phyloP scores from a whole-genome alignment of 2,888 invertebrate genomes.

The Bombyx huttoni region DNA sequence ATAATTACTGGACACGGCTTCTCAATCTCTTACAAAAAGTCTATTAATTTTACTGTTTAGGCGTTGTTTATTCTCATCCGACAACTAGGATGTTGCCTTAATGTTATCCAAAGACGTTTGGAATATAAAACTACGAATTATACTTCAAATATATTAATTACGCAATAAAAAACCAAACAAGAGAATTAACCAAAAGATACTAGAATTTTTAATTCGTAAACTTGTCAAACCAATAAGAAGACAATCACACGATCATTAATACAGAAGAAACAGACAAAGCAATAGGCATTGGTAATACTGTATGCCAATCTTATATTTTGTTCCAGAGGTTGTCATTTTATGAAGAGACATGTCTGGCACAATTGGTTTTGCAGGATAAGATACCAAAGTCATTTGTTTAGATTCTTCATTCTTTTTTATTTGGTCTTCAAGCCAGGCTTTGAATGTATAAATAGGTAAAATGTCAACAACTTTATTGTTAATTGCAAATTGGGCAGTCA shows the following conservation, averaged over 20 bases:
- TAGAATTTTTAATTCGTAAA: too few species aligned
- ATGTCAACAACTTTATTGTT: constrained; percentile 43
- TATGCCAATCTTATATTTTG: neutral
- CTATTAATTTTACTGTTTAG: too few species aligned
- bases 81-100: too few species aligned
- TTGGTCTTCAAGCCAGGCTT: constrained; percentile 50
- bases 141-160: too few species aligned
- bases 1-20: too few species aligned
- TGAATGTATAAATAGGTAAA: constrained; percentile 45
- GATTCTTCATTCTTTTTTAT: constrained; percentile 41
- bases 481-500: constrained; percentile 37
- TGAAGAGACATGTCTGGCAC: constrained; percentile 11
- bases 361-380: constrained; percentile 32
- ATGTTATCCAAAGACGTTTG: too few species aligned
- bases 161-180: too few species aligned
- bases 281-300: neutral
- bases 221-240: too few species aligned
- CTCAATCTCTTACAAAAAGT: too few species aligned
- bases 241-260: neutral
- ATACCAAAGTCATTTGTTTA: constrained; percentile 19
- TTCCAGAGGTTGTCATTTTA: constrained; percentile 14
- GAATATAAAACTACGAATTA: too few species aligned
- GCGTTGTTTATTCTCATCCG: too few species aligned
- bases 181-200: too few species aligned
- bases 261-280: constrained; percentile 2